Evolutionary conservation across 2,888 invertebrate species (phyloP).

Genomic region (Actias luna): DNA sequence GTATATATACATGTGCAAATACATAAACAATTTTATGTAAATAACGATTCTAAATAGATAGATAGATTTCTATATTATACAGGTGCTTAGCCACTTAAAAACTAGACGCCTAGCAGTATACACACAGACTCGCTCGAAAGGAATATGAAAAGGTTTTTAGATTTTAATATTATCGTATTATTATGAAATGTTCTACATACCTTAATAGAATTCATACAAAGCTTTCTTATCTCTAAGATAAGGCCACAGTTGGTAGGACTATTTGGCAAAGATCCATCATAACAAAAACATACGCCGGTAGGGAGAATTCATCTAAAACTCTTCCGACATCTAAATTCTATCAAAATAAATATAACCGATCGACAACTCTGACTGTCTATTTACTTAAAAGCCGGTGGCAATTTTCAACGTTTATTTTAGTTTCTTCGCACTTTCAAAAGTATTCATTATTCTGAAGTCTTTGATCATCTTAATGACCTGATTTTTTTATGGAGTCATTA

Average conservation of each 20-base stretch:
- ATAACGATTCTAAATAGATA: too few species aligned
- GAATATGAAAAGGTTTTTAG: not conserved
- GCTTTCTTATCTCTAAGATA: not conserved
- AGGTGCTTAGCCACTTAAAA: too few species aligned
- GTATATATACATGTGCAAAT: too few species aligned
- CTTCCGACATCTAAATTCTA: slow-evolving; percentile 16
- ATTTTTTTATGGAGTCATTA: slow-evolving; percentile 12
- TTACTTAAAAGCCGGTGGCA: slow-evolving; percentile 34
- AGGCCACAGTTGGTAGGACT: not conserved
- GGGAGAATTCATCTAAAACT: slow-evolving; percentile 1
- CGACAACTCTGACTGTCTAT: slow-evolving; percentile 22
- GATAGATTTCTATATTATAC: too few species aligned
- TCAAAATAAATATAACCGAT: slow-evolving; percentile 30
- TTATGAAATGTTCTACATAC: not conserved
- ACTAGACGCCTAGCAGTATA: too few species aligned
- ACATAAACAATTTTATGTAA: too few species aligned
- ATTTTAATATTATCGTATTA: not conserved
- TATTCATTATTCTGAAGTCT: slow-evolving; percentile 25
- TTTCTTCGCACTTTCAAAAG: slow-evolving; percentile 9
- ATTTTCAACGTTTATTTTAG: slow-evolving; percentile 32
- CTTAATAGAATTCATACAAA: not conserved
- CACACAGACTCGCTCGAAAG: too few species aligned
- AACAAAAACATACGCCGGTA: slow-evolving; percentile 13
- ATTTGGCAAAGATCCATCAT: slow-evolving; percentile 24
- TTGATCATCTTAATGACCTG: slow-evolving; percentile 31